A percentile compares a stretch with the other conserved stretches of the same genome.
Evolutionary conservation across 2,888 invertebrate species (phyloP).

Genomic region (Cenopis cana): DNA sequence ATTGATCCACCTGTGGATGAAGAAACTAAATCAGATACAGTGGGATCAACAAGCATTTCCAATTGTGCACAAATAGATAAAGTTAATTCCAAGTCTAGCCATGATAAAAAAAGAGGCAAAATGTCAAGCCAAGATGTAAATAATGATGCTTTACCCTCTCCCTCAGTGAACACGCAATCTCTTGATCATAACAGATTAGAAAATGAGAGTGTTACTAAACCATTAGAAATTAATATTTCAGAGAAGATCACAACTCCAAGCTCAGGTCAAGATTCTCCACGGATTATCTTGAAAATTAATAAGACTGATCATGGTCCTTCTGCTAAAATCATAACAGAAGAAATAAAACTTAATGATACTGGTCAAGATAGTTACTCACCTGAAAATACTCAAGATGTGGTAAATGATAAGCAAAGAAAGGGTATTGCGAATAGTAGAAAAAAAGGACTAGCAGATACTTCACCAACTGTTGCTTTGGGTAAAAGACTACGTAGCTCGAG

Average conservation of each 20-base stretch:
- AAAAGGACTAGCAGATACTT: constrained; percentile 60
- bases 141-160: constrained; percentile 55
- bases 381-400: constrained; percentile 64
- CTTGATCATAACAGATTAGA: constrained; percentile 63
- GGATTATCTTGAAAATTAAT: constrained; percentile 88
- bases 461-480: constrained; percentile 64
- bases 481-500: constrained; percentile 78
- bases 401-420: constrained; percentile 67
- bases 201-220: constrained; percentile 71
- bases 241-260: constrained; percentile 71
- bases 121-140: constrained; percentile 52
- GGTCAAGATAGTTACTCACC: constrained; percentile 55
- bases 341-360: constrained; percentile 62
- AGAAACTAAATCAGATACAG: constrained; percentile 51
- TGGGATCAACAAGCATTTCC: constrained; percentile 49
- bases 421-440: constrained; percentile 67
- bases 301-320: constrained; percentile 85
- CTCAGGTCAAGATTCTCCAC: constrained; percentile 81
- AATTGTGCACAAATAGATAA: constrained; percentile 53
- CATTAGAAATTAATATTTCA: constrained; percentile 79
- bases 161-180: constrained; percentile 47
- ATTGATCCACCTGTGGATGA: constrained; percentile 54
- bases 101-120: constrained; percentile 51
- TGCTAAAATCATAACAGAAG: constrained; percentile 81
- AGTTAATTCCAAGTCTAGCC: constrained; percentile 51